Evolutionary conservation across 2,113 vertebrate genomes (phyloP).

Genomic region (Hyaena hyaena): DNA sequence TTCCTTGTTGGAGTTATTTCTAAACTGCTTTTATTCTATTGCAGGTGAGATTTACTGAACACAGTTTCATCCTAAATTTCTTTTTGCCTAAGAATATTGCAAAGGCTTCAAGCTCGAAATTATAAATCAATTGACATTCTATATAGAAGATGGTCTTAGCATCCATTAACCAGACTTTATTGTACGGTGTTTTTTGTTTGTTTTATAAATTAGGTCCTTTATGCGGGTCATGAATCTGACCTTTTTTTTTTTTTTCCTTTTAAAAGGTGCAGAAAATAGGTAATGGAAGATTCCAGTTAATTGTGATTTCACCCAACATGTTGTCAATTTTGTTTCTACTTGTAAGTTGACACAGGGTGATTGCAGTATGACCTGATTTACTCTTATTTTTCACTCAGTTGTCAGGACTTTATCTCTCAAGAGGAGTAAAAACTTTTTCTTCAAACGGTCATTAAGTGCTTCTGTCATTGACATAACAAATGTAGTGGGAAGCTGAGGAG

Average conservation of each 20-base stretch:
- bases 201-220: constrained; percentile 44
- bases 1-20: constrained; percentile 55
- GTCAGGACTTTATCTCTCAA: neutral
- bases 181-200: neutral
- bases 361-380: neutral
- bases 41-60: neutral
- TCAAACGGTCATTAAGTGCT: neutral
- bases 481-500: neutral
- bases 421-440: constrained; percentile 38
- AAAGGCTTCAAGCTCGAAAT: constrained; percentile 43
- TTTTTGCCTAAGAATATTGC: constrained; percentile 32
- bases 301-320: neutral
- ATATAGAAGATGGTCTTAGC: neutral
- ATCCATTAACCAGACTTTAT: neutral
- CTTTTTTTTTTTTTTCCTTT: constrained; percentile 43
- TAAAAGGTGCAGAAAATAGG: constrained; percentile 53
- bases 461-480: constrained; percentile 25
- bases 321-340: constrained; percentile 47
- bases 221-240: constrained; percentile 28
- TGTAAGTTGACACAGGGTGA: neutral
- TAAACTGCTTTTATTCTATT: neutral
- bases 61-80: constrained; percentile 4
- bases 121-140: neutral
- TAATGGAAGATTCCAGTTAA: constrained; percentile 51
- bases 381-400: neutral